A percentile compares a stretch with the other conserved stretches of the same genome.
Conservation (phyloP, 2,888 invertebrate species). For the Meandrusa payeni region DNA sequence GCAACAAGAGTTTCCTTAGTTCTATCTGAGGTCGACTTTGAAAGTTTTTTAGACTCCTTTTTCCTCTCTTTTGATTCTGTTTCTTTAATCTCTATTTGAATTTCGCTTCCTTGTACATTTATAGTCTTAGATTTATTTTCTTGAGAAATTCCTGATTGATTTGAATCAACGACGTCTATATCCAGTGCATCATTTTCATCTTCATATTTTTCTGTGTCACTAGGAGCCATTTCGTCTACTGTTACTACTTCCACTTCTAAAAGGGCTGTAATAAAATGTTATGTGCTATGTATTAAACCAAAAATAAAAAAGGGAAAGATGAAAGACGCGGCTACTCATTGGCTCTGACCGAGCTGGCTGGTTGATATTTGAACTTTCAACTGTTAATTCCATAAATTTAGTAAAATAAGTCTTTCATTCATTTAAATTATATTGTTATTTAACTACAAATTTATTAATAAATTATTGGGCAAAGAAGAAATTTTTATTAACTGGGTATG, state of each 20-base stretch:
- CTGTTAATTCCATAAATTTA: no score
- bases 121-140: neutral
- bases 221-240: conserved; percentile 23
- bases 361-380: no score
- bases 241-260: conserved; percentile 22
- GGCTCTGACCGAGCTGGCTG: no score
- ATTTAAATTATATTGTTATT: no score
- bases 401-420: no score
- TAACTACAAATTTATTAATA: no score
- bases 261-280: conserved; percentile 18
- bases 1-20: no score
- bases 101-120: conserved; percentile 6
- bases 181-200: conserved; percentile 10
- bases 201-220: conserved; percentile 20
- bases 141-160: neutral
- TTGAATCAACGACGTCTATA: conserved; percentile 32
- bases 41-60: conserved; percentile 35
- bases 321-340: no score
- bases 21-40: conserved; percentile 42
- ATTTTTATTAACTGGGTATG: no score
- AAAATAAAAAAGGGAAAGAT: no score
- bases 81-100: neutral
- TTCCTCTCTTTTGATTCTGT: neutral
- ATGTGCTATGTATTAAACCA: no score
- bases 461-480: no score